Conservation (phyloP, 2,888 invertebrate species). For the Iphiclides podalirius region DNA sequence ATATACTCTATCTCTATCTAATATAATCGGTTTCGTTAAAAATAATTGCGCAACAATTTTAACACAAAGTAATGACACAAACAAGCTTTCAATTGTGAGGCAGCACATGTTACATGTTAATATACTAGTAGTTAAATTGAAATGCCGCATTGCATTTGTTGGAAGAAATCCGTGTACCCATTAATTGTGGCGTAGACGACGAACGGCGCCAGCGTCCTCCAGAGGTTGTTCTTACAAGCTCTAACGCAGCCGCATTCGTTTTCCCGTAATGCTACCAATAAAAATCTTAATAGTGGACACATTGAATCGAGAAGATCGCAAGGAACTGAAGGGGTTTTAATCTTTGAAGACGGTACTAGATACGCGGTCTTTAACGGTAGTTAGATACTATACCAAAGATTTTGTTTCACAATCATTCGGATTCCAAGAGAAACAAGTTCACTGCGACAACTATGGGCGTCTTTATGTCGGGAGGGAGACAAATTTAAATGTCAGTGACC, state of each 20-base stretch:
- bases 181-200: constrained; percentile 34
- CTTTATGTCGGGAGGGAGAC: too few relatives aligned
- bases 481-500: too few relatives aligned
- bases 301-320: constrained; percentile 11
- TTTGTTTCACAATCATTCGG: too few relatives aligned
- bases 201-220: constrained; percentile 32
- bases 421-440: too few relatives aligned
- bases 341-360: constrained; percentile 10
- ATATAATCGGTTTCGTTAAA: too few relatives aligned
- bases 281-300: constrained; percentile 36
- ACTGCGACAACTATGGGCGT: too few relatives aligned
- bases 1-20: too few relatives aligned
- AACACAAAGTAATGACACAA: too few relatives aligned
- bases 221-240: constrained; percentile 26
- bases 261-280: constrained; percentile 32
- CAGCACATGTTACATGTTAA: too few relatives aligned
- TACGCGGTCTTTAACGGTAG: constrained; percentile 16
- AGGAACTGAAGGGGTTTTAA: constrained; percentile 12
- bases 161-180: constrained; percentile 24
- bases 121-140: background rate
- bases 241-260: constrained; percentile 27
- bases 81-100: too few relatives aligned
- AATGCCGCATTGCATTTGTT: constrained; percentile 14
- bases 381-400: too few relatives aligned
- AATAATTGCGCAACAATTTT: too few relatives aligned